Base-by-base conservation (phyloP, 2,888 invertebrate genomes). In the Eulithis prunata region DNA sequence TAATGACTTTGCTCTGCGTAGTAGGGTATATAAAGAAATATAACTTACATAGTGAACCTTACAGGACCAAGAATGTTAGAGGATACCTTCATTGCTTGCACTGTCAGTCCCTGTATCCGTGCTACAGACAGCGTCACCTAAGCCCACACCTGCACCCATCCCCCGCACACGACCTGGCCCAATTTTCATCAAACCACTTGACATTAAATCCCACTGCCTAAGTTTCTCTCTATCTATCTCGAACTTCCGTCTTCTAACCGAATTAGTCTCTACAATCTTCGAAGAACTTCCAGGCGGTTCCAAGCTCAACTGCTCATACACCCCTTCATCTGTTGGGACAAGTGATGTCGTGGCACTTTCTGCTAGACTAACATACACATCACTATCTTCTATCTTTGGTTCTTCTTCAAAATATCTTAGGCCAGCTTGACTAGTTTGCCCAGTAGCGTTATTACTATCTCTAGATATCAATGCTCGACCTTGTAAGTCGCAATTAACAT, bases 151-250 rank as follows among this genome's bases (percentile, higher is more conserved):
- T 77, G 81, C 82, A 75, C 85, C 87, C 74, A 74, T 75, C 75
- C 89, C 87, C 85, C 88, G 87, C 88, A 89, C 90, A 80, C 88
- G 85, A 76, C 87, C 87, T 77, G 75, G 77, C 69, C 84, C 86
- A 73, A 83, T 85, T 78, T 91, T 95, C 94, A 95, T 95, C 76
- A 96, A 93, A 72, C 95, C 97, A 93, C 97, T 97, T 68, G 97
- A 97, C 95, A 97, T 95, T 78, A 97, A 94, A 90, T 97, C 97
- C 97, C 97, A 97, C 82, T 97, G 97, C 60, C 97, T 94, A 76
- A 97, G 94, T 76, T 96, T 97, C 90, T 97, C 97, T 78, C 97
- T 95, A 91, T 97, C 97, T 78, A 97, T 95, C 86, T 95, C 95
- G 77, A 94, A 93, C 60, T 93, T 94, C 88, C 77, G 94, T 77